These are phyloP conservation scores for Crotalus viridis DNA, from an alignment of 2,113 vertebrate species.

Conservation along the genomic window DNA sequence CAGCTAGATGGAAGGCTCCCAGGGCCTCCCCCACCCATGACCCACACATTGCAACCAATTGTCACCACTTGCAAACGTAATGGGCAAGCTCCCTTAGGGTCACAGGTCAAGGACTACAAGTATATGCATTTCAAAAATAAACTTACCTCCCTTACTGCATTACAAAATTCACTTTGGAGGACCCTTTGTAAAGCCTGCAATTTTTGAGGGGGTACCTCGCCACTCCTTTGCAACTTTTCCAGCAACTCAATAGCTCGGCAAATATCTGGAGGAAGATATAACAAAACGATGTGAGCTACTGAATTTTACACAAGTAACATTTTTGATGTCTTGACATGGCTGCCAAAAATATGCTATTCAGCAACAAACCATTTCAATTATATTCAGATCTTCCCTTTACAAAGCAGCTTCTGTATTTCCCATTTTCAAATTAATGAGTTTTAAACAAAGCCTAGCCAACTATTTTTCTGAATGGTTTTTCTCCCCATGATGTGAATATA, in stretches of 20 bases:
- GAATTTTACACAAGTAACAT: not conserved
- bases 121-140: not conserved
- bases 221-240: constrained; percentile 94
- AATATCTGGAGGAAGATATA: constrained; percentile 79
- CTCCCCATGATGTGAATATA: not conserved
- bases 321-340: not conserved
- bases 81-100: not conserved
- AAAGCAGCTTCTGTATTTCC: not conserved
- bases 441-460: not conserved
- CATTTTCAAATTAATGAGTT: not conserved
- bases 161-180: constrained; percentile 98
- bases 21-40: not conserved
- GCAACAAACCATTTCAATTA: not conserved
- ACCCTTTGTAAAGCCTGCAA: constrained; percentile 95
- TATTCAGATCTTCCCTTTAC: not conserved
- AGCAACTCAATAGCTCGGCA: constrained; percentile 95
- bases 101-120: not conserved
- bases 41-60: not conserved
- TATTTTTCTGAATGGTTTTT: not conserved
- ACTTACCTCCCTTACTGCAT: constrained; percentile 92
- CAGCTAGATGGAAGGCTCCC: not conserved
- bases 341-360: not conserved
- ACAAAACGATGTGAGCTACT: not conserved
- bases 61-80: not conserved
- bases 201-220: constrained; percentile 96